Percentiles rank a stretch among this genome's conserved stretches.
These are phyloP conservation scores for Agrochola circellaris DNA, from an alignment of 2,888 invertebrate species.

Conservation along the genomic window DNA sequence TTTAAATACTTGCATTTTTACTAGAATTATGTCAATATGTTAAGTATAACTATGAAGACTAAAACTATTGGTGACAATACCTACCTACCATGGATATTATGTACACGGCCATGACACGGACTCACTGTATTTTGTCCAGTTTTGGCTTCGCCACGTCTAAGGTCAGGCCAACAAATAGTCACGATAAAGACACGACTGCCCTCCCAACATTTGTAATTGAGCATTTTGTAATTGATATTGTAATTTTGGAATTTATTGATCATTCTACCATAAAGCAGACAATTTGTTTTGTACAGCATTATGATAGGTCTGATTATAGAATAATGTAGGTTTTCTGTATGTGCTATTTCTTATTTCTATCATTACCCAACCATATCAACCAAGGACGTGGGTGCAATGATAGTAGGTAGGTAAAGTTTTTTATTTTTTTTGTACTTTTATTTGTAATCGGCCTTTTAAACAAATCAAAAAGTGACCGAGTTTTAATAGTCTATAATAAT, in stretches of 20 bases:
- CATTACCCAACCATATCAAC: not conserved
- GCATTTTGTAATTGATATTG: constrained; percentile 5
- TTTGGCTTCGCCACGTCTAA: not conserved
- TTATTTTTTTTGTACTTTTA: too few species aligned
- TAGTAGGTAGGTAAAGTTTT: too few species aligned
- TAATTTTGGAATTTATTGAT: constrained; percentile 5
- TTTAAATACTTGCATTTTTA: constrained; percentile 17
- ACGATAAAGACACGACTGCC: not conserved
- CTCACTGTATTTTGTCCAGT: not conserved
- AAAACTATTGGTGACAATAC: not conserved
- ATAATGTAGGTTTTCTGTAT: not conserved
- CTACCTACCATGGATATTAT: constrained; percentile 7
- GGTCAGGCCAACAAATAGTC: not conserved
- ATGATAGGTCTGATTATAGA: not conserved
- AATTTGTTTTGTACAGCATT: not conserved
- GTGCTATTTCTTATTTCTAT: constrained; percentile 5
- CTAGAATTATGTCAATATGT: not conserved
- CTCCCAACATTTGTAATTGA: not conserved
- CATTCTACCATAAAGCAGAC: not conserved
- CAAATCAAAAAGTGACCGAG: too few species aligned
- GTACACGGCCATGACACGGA: not conserved
- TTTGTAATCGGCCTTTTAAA: too few species aligned
- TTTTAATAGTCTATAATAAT: not conserved
- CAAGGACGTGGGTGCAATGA: constrained; percentile 5
- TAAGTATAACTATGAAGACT: constrained; percentile 8